Evolutionary conservation across 1,140 invertebrate genomes (phyloP), one percentile per base, ranked within the genome.

Genomic region (Xylocopa sonorina): DNA sequence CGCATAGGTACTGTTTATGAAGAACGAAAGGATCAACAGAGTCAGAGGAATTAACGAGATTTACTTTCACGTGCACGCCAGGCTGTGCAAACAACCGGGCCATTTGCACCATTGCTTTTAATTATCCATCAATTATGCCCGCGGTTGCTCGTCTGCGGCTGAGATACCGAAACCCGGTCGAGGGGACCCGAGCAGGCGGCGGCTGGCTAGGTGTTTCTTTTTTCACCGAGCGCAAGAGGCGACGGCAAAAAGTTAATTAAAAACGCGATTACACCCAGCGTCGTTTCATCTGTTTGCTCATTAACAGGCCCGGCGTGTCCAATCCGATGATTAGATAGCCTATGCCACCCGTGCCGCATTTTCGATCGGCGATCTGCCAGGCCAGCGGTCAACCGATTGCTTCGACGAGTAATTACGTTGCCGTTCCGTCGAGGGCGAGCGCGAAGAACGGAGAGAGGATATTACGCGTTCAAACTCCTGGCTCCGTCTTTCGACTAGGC

Each of bases 161-260:
- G 16, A 27, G 18, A 12, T 14, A 32, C 43, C 51, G 51, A 53
- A 69, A 43, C 58, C n/a, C n/a, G n/a, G 3, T 32, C 29, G 38
- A 16, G 4, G 3, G 16, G 16, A 29, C 24, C 18, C 38, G 43
- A 4, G 55, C 16, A n/a, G 9, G 41, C 12, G 14, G 12, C 1
- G 0, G 55, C 3, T 10, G 10, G 21, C n/a, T n/a, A n/a, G n/a
- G n/a, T n/a, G n/a, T n/a, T n/a, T n/a, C 32, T 34, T 34, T n/a
- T 32, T 86, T 67, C 53, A 48, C 68, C 38, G n/a, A n/a, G 9
- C 24, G 27, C 5, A 24, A 43, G 27, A 53, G 55, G 21, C 57
- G 32, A 27, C 74, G 73, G 72, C 78, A 88, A 88, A 87, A 88
- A 88, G 85, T 87, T 88, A 88, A 88, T 88, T 87, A 87, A 83